Evolutionary conservation across 2,888 invertebrate genomes (phyloP).

Genomic region (Ormyrus nitidulus): DNA sequence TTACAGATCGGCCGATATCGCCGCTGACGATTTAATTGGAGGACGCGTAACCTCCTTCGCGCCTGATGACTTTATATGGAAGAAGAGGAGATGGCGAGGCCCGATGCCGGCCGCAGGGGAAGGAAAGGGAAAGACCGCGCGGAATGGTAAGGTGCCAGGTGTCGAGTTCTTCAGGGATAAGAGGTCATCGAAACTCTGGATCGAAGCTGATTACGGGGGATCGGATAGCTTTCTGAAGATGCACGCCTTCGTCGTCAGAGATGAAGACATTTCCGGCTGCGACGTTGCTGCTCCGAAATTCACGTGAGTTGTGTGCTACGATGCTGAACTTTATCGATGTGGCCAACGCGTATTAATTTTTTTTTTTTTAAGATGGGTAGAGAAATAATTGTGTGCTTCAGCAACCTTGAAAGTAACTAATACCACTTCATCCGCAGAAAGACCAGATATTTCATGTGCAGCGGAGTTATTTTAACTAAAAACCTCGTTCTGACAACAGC

Average conservation of each 20-base stretch:
- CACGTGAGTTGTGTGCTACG: slow-evolving; percentile 57
- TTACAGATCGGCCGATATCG: slow-evolving; percentile 2
- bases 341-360: neutral
- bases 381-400: neutral
- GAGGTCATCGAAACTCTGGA: neutral
- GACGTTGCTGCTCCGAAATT: slow-evolving; percentile 55
- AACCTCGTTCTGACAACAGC: slow-evolving; percentile 62
- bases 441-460: slow-evolving; percentile 64
- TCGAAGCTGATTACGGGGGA: slow-evolving; percentile 56
- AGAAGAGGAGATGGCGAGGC: neutral
- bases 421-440: slow-evolving; percentile 53
- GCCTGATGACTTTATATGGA: slow-evolving; percentile 9
- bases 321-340: neutral
- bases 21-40: slow-evolving; percentile 13
- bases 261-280: slow-evolving; percentile 61
- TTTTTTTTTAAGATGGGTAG: neutral
- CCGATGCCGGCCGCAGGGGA: neutral
- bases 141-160: no score
- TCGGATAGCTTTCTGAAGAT: slow-evolving; percentile 54
- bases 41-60: slow-evolving; percentile 7
- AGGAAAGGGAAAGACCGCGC: neutral
- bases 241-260: slow-evolving; percentile 63
- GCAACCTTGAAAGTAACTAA: slow-evolving; percentile 14
- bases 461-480: slow-evolving; percentile 60
- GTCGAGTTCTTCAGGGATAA: no score